A percentile compares a stretch with the other conserved stretches of the same genome.
phyloP scores from a whole-genome alignment of 2,888 invertebrate species.

The Chalcis sispes region DNA sequence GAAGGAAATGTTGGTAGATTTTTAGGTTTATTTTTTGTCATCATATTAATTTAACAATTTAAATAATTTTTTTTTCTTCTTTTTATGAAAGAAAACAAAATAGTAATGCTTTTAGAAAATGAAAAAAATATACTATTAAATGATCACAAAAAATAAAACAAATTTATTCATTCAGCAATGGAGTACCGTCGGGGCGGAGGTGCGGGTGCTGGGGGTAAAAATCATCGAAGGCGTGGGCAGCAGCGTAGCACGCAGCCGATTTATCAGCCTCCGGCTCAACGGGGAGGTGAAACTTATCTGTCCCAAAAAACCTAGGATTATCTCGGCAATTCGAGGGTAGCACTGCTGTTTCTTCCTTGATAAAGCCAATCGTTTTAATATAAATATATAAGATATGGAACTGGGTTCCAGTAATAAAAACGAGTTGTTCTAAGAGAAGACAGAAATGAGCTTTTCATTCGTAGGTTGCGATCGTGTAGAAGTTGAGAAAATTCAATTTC shows the following conservation, averaged over 20 bases:
- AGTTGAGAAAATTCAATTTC: slow-evolving; percentile 4
- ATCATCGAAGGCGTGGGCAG: slow-evolving; percentile 67
- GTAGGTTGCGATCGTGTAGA: not conserved
- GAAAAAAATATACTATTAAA: too few relatives aligned
- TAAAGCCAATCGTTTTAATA: not conserved
- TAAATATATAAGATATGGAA: not conserved
- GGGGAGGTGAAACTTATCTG: slow-evolving; percentile 62
- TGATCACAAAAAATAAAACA: slow-evolving; percentile 1
- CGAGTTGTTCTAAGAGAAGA: slow-evolving; percentile 27
- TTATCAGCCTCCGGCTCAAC: slow-evolving; percentile 74
- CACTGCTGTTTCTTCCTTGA: slow-evolving; percentile 31
- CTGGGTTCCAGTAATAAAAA: slow-evolving; percentile 3
- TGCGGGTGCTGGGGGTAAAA: slow-evolving; percentile 62
- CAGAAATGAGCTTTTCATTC: slow-evolving; percentile 25
- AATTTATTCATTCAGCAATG: slow-evolving; percentile 62
- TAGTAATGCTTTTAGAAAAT: too few relatives aligned
- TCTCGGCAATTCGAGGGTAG: too few relatives aligned
- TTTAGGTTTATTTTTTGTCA: too few relatives aligned
- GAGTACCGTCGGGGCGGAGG: slow-evolving; percentile 70
- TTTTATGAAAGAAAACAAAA: too few relatives aligned
- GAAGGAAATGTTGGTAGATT: too few relatives aligned
- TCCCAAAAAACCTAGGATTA: slow-evolving; percentile 47
- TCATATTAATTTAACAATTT: too few relatives aligned
- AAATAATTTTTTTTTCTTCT: too few relatives aligned
- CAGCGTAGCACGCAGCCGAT: slow-evolving; percentile 73